These are phyloP conservation scores for Trematomus bernacchii DNA, from an alignment of 2,797 vertebrate species.

Conservation along the genomic window DNA sequence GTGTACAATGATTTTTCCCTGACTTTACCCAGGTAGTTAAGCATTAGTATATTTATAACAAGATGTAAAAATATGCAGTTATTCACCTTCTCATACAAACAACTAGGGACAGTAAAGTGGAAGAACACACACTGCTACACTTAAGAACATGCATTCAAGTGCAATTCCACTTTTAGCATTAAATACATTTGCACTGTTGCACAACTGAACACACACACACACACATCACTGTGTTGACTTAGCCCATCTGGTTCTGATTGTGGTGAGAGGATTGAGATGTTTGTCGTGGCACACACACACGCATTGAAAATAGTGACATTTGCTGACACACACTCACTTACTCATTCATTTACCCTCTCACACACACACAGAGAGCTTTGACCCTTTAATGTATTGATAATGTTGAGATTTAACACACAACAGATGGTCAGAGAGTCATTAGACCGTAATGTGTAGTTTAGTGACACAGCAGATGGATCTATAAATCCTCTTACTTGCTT, in stretches of 20 bases:
- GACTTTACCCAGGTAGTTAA: too few relatives aligned
- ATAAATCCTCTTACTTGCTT: background rate
- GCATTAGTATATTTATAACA: too few relatives aligned
- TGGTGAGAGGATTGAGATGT: conserved; percentile 72
- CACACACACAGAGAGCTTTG: conserved; percentile 10
- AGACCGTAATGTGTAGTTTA: conserved; percentile 41
- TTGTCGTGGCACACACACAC: conserved; percentile 58
- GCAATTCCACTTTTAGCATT: conserved; percentile 4
- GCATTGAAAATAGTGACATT: conserved; percentile 32
- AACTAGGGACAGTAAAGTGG: background rate
- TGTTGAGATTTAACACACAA: conserved; percentile 13
- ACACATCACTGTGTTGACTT: conserved; percentile 50
- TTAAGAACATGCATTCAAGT: background rate
- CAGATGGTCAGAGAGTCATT: conserved; percentile 38
- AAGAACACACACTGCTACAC: background rate
- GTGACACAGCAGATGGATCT: conserved; percentile 34
- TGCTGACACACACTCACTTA: conserved; percentile 37
- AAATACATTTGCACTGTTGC: conserved; percentile 13
- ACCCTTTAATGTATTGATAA: background rate
- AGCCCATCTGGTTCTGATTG: conserved; percentile 74
- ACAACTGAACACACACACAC: conserved; percentile 1
- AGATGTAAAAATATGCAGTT: too few relatives aligned
- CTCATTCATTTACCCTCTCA: conserved; percentile 10
- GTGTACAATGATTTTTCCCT: too few relatives aligned
- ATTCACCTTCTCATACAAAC: too few relatives aligned